Percentiles rank a stretch among this genome's conserved stretches.
phyloP scores from a whole-genome alignment of 2,797 vertebrate genomes.

The Pangasius djambal region DNA sequence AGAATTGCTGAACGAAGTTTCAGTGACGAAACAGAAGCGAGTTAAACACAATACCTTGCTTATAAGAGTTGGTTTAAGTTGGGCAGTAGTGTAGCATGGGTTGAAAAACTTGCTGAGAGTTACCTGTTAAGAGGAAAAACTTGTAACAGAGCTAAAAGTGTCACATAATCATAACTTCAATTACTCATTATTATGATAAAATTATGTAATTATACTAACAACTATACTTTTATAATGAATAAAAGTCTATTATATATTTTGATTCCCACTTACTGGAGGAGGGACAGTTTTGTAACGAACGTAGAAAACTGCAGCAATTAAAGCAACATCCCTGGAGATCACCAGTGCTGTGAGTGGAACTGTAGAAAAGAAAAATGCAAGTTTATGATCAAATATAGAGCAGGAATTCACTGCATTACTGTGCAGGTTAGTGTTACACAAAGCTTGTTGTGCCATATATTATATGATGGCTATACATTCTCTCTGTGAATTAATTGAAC shows the following conservation, averaged over 20 bases:
- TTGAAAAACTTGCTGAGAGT: constrained; percentile 96
- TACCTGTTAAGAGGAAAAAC: constrained; percentile 74
- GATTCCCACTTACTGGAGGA: constrained; percentile 81
- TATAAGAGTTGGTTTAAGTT: constrained; percentile 93
- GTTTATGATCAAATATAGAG: neutral
- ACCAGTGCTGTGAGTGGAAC: constrained; percentile 90
- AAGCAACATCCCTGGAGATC: constrained; percentile 86
- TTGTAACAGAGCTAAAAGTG: neutral
- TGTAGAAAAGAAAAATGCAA: constrained; percentile 62
- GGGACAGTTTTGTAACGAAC: constrained; percentile 96
- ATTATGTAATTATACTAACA: neutral
- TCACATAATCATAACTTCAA: neutral
- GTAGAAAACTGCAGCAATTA: constrained; percentile 95
- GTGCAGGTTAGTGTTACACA: neutral
- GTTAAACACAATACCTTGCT: constrained; percentile 85
- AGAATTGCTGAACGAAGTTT: neutral
- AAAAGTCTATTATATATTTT: neutral
- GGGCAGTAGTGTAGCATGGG: constrained; percentile 94
- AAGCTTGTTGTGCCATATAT: neutral
- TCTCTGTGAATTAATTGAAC: neutral
- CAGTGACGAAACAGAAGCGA: neutral
- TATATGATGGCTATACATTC: neutral
- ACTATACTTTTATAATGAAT: neutral
- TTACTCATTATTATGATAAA: neutral
- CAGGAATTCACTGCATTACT: neutral